Conservation (phyloP, 2,888 invertebrate genomes). For the Dione juno region DNA sequence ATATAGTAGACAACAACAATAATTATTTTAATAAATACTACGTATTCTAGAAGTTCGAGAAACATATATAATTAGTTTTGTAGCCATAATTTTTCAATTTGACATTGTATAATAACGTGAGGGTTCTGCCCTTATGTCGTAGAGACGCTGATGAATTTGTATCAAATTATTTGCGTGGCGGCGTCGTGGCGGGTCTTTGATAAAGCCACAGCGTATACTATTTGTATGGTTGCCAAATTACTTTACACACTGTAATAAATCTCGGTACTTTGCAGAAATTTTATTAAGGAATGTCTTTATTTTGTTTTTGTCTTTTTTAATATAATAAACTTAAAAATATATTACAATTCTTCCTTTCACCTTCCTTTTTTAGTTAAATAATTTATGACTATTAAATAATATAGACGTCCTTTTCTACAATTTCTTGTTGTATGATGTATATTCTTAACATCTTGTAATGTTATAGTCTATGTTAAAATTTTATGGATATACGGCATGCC, state of each 20-base stretch:
- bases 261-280: slow-evolving; percentile 17
- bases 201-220: slow-evolving; percentile 36
- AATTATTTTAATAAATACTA: too few relatives aligned
- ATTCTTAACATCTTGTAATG: slow-evolving; percentile 35
- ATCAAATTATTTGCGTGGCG: slow-evolving; percentile 58
- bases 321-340: neutral
- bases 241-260: slow-evolving; percentile 28
- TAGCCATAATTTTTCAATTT: slow-evolving; percentile 34
- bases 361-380: too few relatives aligned
- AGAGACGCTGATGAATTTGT: slow-evolving; percentile 61
- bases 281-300: neutral
- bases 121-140: slow-evolving; percentile 46
- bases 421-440: slow-evolving; percentile 3
- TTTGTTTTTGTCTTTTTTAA: neutral
- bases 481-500: slow-evolving; percentile 41
- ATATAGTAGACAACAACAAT: too few relatives aligned
- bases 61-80: slow-evolving; percentile 9
- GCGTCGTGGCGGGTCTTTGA: slow-evolving; percentile 37
- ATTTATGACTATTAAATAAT: too few relatives aligned
- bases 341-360: neutral
- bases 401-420: neutral
- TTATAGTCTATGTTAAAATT: slow-evolving; percentile 36
- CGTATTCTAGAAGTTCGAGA: neutral
- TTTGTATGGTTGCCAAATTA: slow-evolving; percentile 31
- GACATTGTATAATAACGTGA: slow-evolving; percentile 45